These are phyloP conservation scores for Periophthalmus modestus DNA, from an alignment of 2,113 vertebrate species.

Conservation along the genomic window DNA sequence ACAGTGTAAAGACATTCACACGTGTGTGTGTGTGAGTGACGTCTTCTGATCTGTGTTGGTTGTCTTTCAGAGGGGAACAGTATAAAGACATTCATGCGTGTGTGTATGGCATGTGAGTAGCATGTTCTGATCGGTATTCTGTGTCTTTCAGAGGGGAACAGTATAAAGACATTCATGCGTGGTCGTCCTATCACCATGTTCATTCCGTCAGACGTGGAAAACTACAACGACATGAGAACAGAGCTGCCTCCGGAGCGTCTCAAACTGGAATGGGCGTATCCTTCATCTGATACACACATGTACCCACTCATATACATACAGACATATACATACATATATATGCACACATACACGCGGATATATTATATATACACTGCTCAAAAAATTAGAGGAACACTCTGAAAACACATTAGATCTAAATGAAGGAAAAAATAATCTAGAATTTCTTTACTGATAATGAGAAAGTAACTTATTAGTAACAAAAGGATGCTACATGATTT, in stretches of 20 bases:
- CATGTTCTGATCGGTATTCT: neutral
- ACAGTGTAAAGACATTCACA: neutral
- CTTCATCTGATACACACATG: conserved; percentile 57
- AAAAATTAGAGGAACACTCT: too few species aligned
- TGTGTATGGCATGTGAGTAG: too few species aligned
- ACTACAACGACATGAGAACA: conserved; percentile 89
- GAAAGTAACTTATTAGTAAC: too few species aligned
- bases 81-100: neutral
- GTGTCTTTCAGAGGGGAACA: conserved; percentile 86
- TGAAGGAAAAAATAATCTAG: too few species aligned
- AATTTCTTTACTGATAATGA: too few species aligned
- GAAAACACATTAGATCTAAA: too few species aligned
- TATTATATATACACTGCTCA: too few species aligned
- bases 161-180: conserved; percentile 98
- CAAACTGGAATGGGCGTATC: conserved; percentile 99
- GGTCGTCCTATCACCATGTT: conserved; percentile 99
- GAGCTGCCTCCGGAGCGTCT: conserved; percentile 93
- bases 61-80: conserved; percentile 92
- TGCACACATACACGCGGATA: too few species aligned
- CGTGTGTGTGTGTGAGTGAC: neutral
- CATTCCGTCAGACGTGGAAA: conserved; percentile 92
- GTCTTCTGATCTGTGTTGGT: neutral
- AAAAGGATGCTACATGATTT: too few species aligned
- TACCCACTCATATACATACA: neutral
- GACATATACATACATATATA: too few species aligned